Percentiles rank a stretch among this genome's conserved stretches.
phyloP scores from a whole-genome alignment of 2,888 invertebrate genomes.

The Hemaris fuciformis region DNA sequence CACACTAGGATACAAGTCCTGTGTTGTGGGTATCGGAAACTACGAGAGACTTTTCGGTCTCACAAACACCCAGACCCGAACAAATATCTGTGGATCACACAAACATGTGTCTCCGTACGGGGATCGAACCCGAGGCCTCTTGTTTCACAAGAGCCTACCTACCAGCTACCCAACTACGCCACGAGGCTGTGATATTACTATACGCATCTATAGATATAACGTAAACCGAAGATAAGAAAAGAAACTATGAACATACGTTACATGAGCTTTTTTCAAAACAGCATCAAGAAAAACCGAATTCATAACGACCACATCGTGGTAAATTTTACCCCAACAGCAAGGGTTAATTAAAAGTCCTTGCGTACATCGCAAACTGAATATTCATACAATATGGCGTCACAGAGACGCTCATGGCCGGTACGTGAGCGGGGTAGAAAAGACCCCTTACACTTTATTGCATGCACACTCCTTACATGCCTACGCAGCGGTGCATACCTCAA shows the following conservation, averaged over 20 bases:
- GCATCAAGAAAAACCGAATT: neutral
- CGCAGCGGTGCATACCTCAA: neutral
- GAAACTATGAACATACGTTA: neutral
- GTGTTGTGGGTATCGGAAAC: too few species aligned
- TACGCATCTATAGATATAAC: too few species aligned
- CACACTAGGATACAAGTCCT: too few species aligned
- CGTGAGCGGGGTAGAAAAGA: constrained; percentile 21
- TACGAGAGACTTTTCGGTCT: too few species aligned
- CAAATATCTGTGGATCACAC: too few species aligned
- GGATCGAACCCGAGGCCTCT: too few species aligned
- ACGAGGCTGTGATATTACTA: too few species aligned
- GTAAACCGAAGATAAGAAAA: too few species aligned
- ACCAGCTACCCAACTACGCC: too few species aligned
- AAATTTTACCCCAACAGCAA: neutral
- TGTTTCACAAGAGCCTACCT: too few species aligned
- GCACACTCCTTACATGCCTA: neutral
- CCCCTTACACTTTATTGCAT: constrained; percentile 1
- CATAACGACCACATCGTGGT: neutral
- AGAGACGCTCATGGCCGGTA: constrained; percentile 15
- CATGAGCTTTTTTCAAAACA: neutral
- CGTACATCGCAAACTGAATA: constrained; percentile 18
- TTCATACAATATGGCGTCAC: constrained; percentile 20
- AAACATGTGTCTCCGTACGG: too few species aligned
- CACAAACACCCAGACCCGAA: too few species aligned
- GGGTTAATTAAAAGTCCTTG: constrained; percentile 18